A percentile compares a stretch with the other conserved stretches of the same genome.
phyloP scores from a whole-genome alignment of 2,888 invertebrate species.

The Archaeoteleia sp. region DNA sequence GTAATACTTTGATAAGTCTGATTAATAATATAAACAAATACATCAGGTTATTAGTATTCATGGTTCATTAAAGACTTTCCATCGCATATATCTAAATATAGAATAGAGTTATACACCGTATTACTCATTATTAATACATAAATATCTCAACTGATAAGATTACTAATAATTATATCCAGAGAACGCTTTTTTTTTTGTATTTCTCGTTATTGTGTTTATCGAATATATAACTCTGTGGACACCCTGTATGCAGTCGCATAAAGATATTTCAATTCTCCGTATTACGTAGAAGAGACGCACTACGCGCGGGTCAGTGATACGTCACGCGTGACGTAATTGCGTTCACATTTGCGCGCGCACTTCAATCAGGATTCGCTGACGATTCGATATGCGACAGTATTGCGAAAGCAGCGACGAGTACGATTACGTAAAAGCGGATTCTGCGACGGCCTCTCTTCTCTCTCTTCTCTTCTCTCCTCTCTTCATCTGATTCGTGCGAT shows the following conservation, averaged over 20 bases:
- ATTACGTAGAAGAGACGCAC: slow-evolving; percentile 46
- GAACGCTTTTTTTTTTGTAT: too few relatives aligned
- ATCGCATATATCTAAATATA: too few relatives aligned
- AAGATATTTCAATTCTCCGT: slow-evolving; percentile 49
- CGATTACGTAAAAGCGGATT: slow-evolving; percentile 53
- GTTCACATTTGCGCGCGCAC: slow-evolving; percentile 54
- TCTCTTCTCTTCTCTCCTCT: slow-evolving; percentile 12
- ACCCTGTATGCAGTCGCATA: slow-evolving; percentile 28
- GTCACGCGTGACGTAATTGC: slow-evolving; percentile 61
- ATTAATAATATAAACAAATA: too few relatives aligned
- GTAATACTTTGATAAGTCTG: too few relatives aligned
- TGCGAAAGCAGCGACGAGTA: slow-evolving; percentile 48
- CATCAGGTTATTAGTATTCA: too few relatives aligned
- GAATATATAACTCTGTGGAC: slow-evolving; percentile 21
- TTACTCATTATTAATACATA: too few relatives aligned
- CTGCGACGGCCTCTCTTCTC: slow-evolving; percentile 55
- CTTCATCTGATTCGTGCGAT: slow-evolving; percentile 36
- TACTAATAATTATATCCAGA: too few relatives aligned
- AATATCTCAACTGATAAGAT: too few relatives aligned
- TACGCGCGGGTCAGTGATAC: slow-evolving; percentile 52
- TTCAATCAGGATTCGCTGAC: slow-evolving; percentile 56
- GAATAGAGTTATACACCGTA: too few relatives aligned
- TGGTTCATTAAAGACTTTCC: too few relatives aligned
- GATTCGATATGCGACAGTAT: slow-evolving; percentile 55
- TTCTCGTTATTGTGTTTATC: too few relatives aligned